phyloP scores from a whole-genome alignment of 1,140 invertebrate species.

The Trialeurodes vaporariorum region DNA sequence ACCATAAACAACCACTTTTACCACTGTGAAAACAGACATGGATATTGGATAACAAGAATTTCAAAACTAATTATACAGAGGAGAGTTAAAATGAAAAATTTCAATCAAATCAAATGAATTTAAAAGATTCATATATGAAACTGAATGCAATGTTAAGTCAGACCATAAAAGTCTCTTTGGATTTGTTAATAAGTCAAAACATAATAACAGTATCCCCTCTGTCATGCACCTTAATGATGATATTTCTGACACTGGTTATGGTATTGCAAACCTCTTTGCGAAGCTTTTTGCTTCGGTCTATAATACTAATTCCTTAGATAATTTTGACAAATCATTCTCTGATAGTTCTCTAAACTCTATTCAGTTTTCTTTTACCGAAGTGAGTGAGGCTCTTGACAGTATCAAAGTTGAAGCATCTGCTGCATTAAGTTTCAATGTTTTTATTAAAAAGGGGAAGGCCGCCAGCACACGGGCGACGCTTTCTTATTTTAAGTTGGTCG shows the following conservation, averaged over 20 bases:
- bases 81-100: no score
- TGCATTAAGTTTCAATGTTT: no score
- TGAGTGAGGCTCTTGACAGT: neutral
- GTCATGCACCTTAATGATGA: neutral
- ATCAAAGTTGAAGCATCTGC: neutral
- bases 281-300: neutral
- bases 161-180: neutral
- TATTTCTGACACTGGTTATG: neutral
- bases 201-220: neutral
- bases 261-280: neutral
- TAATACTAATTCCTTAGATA: neutral
- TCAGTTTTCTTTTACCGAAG: neutral
- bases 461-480: no score
- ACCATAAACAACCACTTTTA: no score
- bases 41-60: no score
- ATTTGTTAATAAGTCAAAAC: neutral
- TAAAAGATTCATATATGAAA: neutral
- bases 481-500: no score
- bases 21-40: no score
- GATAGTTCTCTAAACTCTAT: neutral
- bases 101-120: no score
- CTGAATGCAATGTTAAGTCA: neutral
- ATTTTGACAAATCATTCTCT: neutral
- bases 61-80: no score
- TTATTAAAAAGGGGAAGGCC: no score